phyloP scores from a whole-genome alignment of 2,797 vertebrate genomes.

The Gambelia wislizenii region DNA sequence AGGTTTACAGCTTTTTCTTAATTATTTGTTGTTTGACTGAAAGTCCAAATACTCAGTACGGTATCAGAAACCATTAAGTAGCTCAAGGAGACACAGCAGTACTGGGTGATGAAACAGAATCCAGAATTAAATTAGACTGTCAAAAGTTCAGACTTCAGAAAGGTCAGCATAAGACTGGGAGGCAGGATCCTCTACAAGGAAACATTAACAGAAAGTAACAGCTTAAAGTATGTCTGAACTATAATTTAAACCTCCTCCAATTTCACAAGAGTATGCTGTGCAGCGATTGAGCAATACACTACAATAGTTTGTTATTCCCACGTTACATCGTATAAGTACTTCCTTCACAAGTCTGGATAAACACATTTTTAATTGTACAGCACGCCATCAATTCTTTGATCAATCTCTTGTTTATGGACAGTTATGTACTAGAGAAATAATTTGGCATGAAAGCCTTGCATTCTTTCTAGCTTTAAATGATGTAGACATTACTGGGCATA shows the following conservation, averaged over 20 bases:
- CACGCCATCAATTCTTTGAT: too few species aligned
- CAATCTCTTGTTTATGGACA: background rate
- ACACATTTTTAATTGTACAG: background rate
- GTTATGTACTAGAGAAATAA: background rate
- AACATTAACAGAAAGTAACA: slow-evolving; percentile 34
- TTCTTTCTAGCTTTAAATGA: background rate
- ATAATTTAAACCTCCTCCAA: background rate
- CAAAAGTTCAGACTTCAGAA: slow-evolving; percentile 78
- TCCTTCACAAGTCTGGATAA: background rate
- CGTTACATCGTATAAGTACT: background rate
- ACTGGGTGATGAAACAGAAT: slow-evolving; percentile 61
- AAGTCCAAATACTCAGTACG: slow-evolving; percentile 28
- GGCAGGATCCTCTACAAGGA: slow-evolving; percentile 70
- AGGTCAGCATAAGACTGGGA: slow-evolving; percentile 66
- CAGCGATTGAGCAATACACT: background rate
- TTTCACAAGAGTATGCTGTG: background rate
- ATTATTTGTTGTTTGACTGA: background rate
- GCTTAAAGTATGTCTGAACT: background rate
- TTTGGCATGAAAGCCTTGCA: background rate
- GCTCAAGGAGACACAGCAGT: slow-evolving; percentile 20
- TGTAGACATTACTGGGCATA: background rate
- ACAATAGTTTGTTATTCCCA: background rate
- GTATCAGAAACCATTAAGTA: rapidly evolving
- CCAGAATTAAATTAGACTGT: slow-evolving; percentile 75
- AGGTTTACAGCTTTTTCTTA: background rate